Base-by-base conservation (phyloP, 2,113 vertebrate species). In the Syrrhaptes paradoxus region DNA sequence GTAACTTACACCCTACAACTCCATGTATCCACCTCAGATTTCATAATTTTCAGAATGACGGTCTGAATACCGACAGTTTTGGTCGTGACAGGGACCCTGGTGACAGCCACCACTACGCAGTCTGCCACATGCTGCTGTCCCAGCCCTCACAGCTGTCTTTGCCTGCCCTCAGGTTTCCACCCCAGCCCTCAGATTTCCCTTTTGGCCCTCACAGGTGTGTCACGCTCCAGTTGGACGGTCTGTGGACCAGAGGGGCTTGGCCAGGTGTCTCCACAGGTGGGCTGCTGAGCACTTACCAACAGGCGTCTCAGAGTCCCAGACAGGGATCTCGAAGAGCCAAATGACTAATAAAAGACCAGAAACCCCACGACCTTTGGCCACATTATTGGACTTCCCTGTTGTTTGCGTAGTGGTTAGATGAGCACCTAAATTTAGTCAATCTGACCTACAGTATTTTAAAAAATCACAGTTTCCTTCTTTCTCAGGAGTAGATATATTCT, bases 21-120 rank as follows among this genome's bases (percentile, higher is more conserved):
- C 2, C 7, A 8, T 16, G 2, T 24, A 14, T 38, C 28, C 63
- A 7, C 25, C 22, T 66, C 55, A 70, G 10, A 71, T 54, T 17
- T 41, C n/a, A 41, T 6, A 15, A 0, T 36, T 87, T 28, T 26
- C 16, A 36, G 11, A 52, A 20, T 1, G 31, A 3, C 3, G 1
- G 6, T 22, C 41, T 19, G 31, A 54, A 34, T 65, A 11, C 38
- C 0, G 0, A 10, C 55, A 36, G 10, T 10, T 58, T 57, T 3
- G 3, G 28, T 36, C 4, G 0, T 29, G 24, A 25, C 38, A 17
- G 34, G 15, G 13, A 71, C n/a, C 6, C 9, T 68, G 67, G 29
- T 76, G 59, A 15, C 41, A 26, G 22, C 14, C 14, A 10, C 13
- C 19, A 38, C 58, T 34, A 25, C 51, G 15, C 1, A 0, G 6